Evolutionary conservation across 2,797 vertebrate species (phyloP), one percentile per base, ranked within the genome.

Genomic region (Halcyon smyrnensis): DNA sequence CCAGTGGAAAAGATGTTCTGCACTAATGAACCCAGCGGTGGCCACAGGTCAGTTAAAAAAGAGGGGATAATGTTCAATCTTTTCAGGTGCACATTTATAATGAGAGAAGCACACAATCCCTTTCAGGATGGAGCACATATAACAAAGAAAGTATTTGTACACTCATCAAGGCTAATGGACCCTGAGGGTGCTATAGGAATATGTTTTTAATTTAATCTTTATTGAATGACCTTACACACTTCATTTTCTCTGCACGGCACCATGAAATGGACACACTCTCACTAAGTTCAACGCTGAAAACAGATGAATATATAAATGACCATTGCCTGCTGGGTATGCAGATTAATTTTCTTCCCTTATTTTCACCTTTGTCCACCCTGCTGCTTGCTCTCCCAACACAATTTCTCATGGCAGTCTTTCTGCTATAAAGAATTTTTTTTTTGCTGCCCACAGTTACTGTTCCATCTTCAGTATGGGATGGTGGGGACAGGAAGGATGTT

Each of bases 81-180:
- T 99, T 99, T 99, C 99, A 99, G 99, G 99, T 99, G 99, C 99
- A 99, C 98, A 98, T 99, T 99, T 99, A 99, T 99, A 99, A 99
- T 99, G 99, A 99, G 98, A 97, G 98, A 98, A 99, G 98, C 98
- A 99, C 98, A 98, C 98, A 97, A 98, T 98, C 98, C 98, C 98
- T 98, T 98, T 98, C 98, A 98, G 98, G 98, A 99, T 98, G 96
- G 98, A 98, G 97, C 98, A 98, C 98, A 98, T 97, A 98, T 98
- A 98, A 99, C 98, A 99, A 99, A 99, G 98, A 98, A 98, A 97
- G 98, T 98, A 98, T 98, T 99, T 99, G 98, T 99, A 98, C 98
- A 98, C 98, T 98, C 98, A 98, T 98, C 98, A 98, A 97, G 97
- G 97, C 98, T 98, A 98, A 98, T 98, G 97, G 98, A 98, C 97